A percentile compares a stretch with the other conserved stretches of the same genome.
These are phyloP conservation scores for Donacobius atricapilla DNA, from an alignment of 2,113 vertebrate genomes.

Conservation along the genomic window DNA sequence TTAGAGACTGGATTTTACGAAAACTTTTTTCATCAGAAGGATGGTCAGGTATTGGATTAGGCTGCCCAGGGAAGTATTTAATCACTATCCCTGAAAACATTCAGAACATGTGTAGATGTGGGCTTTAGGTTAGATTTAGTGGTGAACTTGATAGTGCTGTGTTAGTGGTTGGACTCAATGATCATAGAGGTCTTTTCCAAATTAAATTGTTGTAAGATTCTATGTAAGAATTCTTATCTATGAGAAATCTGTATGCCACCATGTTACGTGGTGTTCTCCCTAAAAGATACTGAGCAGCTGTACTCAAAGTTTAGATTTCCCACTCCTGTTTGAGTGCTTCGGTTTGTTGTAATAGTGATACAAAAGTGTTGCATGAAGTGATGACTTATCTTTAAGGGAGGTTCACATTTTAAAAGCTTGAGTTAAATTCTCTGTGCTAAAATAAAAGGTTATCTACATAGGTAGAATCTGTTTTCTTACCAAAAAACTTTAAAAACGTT, in stretches of 20 bases:
- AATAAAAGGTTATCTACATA: background rate
- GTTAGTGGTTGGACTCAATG: background rate
- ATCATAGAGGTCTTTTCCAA: background rate
- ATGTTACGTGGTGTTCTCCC: background rate
- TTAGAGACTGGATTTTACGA: background rate
- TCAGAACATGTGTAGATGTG: background rate
- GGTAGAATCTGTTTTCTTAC: background rate
- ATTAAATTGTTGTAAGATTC: background rate
- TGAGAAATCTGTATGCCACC: background rate
- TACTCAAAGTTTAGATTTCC: background rate
- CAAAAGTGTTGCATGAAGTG: background rate
- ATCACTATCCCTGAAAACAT: background rate
- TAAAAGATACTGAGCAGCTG: background rate
- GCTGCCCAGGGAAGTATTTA: background rate
- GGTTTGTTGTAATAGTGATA: background rate
- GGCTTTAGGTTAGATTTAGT: background rate
- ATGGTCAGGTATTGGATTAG: background rate
- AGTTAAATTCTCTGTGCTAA: background rate
- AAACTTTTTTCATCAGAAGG: background rate
- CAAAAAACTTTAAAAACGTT: background rate
- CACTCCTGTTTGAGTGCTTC: background rate
- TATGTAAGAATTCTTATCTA: background rate
- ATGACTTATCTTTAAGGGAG: background rate
- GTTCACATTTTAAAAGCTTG: background rate
- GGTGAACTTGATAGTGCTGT: background rate